phyloP scores from a whole-genome alignment of 1,140 invertebrate species.

The Drosophila lini region DNA sequence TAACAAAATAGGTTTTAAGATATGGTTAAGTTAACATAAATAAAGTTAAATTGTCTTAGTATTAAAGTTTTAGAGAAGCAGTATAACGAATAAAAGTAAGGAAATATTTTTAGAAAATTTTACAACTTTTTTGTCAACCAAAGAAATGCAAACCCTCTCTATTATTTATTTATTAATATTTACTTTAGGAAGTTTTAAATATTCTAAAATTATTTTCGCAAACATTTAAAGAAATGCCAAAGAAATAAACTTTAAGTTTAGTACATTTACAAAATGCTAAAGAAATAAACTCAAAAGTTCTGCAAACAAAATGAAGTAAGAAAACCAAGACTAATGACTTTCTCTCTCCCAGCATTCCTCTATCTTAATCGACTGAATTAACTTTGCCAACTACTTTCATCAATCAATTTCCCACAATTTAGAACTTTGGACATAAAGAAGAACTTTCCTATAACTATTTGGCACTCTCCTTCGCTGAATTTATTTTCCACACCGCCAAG shows the following conservation, averaged over 20 bases:
- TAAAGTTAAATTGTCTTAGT: too few relatives aligned
- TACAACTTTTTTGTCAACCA: background rate
- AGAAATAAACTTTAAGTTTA: background rate
- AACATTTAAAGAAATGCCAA: background rate
- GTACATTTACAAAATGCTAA: background rate
- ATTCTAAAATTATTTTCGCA: too few relatives aligned
- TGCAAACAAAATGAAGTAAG: background rate
- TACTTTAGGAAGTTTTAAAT: background rate
- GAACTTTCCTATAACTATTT: slow-evolving; percentile 16
- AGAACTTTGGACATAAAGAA: slow-evolving; percentile 30
- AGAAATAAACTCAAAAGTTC: background rate
- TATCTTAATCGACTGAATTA: slow-evolving; percentile 5
- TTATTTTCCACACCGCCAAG: background rate
- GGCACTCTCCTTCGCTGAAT: background rate
- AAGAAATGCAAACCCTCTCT: too few relatives aligned
- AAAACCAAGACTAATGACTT: slow-evolving; percentile 2
- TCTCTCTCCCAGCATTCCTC: background rate
- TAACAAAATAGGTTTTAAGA: too few relatives aligned
- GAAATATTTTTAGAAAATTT: background rate
- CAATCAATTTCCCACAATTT: slow-evolving; percentile 41
- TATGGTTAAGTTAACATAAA: too few relatives aligned
- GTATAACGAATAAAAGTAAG: too few relatives aligned
- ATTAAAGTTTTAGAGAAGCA: too few relatives aligned
- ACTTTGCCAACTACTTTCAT: slow-evolving; percentile 25
- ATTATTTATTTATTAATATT: too few relatives aligned